Percentiles rank a stretch among this genome's conserved stretches.
phyloP scores from a whole-genome alignment of 2,797 vertebrate genomes.

The Pelodytes ibericus region DNA sequence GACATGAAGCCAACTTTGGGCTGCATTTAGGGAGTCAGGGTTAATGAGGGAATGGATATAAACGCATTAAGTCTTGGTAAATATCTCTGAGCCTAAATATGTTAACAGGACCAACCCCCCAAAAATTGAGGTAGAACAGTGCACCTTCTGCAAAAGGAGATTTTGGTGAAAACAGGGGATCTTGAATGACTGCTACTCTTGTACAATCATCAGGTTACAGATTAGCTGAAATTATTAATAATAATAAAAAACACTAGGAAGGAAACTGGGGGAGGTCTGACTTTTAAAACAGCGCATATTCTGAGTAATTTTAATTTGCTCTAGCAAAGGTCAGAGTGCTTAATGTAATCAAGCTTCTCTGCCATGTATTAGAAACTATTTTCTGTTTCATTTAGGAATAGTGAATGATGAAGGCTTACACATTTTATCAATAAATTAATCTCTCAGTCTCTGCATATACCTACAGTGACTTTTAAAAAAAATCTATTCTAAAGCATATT shows the following conservation, averaged over 20 bases:
- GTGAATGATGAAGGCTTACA: background rate
- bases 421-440: background rate
- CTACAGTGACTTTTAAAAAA: background rate
- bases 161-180: no score
- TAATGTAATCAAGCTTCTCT: background rate
- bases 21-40: no score
- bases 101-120: no score
- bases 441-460: background rate
- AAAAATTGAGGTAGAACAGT: no score
- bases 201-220: background rate
- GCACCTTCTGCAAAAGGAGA: no score
- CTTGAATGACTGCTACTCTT: background rate
- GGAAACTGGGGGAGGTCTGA: background rate
- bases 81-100: no score
- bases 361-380: background rate
- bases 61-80: no score
- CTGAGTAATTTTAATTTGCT: background rate
- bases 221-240: constrained; percentile 10
- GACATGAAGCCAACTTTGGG: no score
- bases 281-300: background rate
- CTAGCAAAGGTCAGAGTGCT: constrained; percentile 3
- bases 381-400: background rate
- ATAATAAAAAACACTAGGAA: background rate
- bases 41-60: no score
- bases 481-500: no score